Percentiles rank a stretch among this genome's conserved stretches.
Evolutionary conservation across 2,888 invertebrate genomes (phyloP).

Genomic region (Trichopoda pennipes): DNA sequence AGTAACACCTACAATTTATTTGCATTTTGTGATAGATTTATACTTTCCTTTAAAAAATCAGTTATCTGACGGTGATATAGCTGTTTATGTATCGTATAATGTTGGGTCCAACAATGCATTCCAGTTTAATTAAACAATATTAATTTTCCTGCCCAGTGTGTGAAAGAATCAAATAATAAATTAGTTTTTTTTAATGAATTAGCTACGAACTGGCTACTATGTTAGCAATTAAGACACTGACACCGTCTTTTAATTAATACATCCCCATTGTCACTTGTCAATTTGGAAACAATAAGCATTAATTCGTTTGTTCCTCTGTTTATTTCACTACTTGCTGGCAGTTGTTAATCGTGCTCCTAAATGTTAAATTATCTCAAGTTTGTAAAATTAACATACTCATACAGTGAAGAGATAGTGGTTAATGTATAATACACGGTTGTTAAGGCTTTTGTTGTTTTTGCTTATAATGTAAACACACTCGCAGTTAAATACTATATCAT

Average conservation of each 20-base stretch:
- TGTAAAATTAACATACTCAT: constrained; percentile 53
- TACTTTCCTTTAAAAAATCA: too few species aligned
- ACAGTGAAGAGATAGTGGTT: not conserved
- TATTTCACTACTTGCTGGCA: constrained; percentile 32
- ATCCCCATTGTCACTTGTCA: constrained; percentile 67
- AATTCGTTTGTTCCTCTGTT: constrained; percentile 43
- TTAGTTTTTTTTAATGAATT: not conserved
- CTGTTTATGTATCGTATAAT: too few species aligned
- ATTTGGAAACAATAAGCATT: constrained; percentile 64
- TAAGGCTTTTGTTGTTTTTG: constrained; percentile 10
- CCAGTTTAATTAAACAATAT: too few species aligned
- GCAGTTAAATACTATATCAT: constrained; percentile 39
- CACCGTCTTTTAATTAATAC: constrained; percentile 69
- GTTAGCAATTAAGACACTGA: constrained; percentile 60
- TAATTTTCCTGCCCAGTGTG: too few species aligned
- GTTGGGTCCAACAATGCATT: too few species aligned
- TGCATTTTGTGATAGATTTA: too few species aligned
- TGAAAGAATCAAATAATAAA: too few species aligned
- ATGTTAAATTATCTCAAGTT: constrained; percentile 54
- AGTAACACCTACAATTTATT: too few species aligned
- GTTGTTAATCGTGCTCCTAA: constrained; percentile 47
- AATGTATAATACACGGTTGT: not conserved
- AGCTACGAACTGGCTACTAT: constrained; percentile 31
- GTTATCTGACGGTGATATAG: too few species aligned
- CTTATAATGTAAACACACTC: constrained; percentile 11